Percentiles rank a stretch among this genome's conserved stretches.
phyloP scores from a whole-genome alignment of 2,113 vertebrate genomes.

The Boulengeromyrus knoepffleri region DNA sequence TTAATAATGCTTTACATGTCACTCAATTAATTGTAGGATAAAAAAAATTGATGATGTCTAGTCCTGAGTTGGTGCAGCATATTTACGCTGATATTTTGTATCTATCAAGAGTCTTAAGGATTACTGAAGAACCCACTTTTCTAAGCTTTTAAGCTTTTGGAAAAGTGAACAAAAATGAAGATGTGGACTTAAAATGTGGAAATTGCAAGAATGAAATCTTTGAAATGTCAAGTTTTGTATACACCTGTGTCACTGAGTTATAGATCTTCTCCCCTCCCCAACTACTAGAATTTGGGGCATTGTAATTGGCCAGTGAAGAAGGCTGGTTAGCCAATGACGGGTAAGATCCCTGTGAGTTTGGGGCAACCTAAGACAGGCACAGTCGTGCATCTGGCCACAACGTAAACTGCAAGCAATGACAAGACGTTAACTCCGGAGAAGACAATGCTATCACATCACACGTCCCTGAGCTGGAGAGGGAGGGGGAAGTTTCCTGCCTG shows the following conservation, averaged over 20 bases:
- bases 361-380: constrained; percentile 93
- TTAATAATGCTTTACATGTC: not conserved
- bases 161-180: not conserved
- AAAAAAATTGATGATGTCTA: not conserved
- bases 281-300: constrained; percentile 37
- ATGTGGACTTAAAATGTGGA: not conserved
- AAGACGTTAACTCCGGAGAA: constrained; percentile 43
- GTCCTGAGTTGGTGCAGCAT: not conserved
- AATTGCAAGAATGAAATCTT: constrained; percentile 4
- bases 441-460: not conserved
- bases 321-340: constrained; percentile 89
- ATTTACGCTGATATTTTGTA: not conserved
- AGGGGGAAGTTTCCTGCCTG: constrained; percentile 20
- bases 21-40: not conserved
- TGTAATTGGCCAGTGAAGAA: constrained; percentile 64
- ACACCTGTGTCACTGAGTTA: constrained; percentile 13
- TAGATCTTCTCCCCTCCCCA: constrained; percentile 41
- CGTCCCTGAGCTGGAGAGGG: constrained; percentile 42
- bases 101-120: not conserved
- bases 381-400: constrained; percentile 70
- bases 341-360: constrained; percentile 79
- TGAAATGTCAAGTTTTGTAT: not conserved
- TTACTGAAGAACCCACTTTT: not conserved
- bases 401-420: constrained; percentile 31
- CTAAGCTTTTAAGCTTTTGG: not conserved